These are phyloP conservation scores for Alcedo quadribrachys DNA, from an alignment of 2,797 vertebrate species.

Conservation along the genomic window DNA sequence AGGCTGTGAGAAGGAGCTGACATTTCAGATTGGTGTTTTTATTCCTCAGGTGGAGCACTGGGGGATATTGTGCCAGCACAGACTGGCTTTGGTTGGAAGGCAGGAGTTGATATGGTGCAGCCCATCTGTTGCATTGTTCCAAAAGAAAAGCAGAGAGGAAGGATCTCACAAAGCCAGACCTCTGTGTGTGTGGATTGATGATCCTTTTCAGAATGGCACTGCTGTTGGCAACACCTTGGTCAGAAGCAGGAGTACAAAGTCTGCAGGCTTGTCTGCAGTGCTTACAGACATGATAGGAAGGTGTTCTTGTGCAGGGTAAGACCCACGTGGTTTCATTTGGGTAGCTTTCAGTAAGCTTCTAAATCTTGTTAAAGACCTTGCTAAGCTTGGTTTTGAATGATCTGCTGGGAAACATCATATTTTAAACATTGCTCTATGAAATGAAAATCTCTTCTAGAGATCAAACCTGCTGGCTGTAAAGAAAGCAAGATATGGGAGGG, in stretches of 20 bases:
- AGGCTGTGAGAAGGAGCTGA: neutral
- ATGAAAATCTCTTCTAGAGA: neutral
- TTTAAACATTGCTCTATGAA: neutral
- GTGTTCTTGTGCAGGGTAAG: neutral
- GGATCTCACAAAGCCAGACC: neutral
- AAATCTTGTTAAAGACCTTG: constrained; percentile 31
- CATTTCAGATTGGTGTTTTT: neutral
- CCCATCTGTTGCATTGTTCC: neutral
- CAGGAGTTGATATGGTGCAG: neutral
- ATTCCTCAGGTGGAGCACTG: neutral
- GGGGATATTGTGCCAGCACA: neutral
- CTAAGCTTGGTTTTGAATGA: constrained; percentile 26
- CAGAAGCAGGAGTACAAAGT: neutral
- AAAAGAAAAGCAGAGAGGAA: neutral
- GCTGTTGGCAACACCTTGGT: neutral
- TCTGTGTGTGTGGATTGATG: neutral
- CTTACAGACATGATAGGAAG: neutral
- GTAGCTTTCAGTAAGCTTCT: constrained; percentile 36
- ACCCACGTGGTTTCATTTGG: constrained; percentile 27
- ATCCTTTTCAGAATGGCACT: neutral
- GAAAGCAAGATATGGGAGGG: neutral
- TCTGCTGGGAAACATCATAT: constrained; percentile 9
- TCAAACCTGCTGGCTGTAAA: neutral
- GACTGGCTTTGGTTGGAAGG: neutral
- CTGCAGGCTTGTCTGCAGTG: neutral